Base-by-base conservation (phyloP, 1,140 invertebrate species). In the Drosophila ananassae region DNA sequence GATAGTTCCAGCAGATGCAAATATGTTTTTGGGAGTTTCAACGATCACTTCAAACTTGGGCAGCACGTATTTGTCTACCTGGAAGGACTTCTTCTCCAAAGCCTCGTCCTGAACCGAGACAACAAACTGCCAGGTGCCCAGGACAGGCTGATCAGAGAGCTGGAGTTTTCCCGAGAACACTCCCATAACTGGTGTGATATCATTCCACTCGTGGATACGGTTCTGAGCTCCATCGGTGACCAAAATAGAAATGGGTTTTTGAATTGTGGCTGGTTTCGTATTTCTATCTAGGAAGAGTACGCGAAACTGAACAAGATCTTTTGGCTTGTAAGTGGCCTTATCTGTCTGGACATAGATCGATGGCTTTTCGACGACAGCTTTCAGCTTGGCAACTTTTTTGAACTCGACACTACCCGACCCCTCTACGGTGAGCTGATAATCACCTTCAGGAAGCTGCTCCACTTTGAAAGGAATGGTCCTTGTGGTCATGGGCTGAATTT, bases 261-360 rank as follows among this genome's bases (percentile, higher is more conserved):
- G 44, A 24, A 90, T 58, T 92, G 52, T 94, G 72, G 91, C 93
- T 60, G 91, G 97, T 79, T 95, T 94, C n/a, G 98, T 92, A 72
- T 95, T 93, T 1, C 95, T 94, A 91, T 97, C 95, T 22, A 98
- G 92, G 25, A 97, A 94, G 41, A 99, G 93, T n/a, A 96, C 95
- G 73, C 98, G 94, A 85, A 98, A 98, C 84, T 96, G 94, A 8
- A 99, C 95, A 69, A 94, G 95, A 82, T 96, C 95, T 12, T 95
- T 95, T 0, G 98, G 98, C 90, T 98, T 97, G 91, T 99, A 99
- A 56, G 98, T 96, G 1, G 96, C 95, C 92, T 98, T 97, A 92
- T 99, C 98, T 0, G 98, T 98, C 92, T 99, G 98, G 72, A 99
- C 95, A 79, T 98, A 98, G 2, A 98, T 94, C 8, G 97, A 97